Evolutionary conservation across 2,113 vertebrate genomes (phyloP), one percentile per base, ranked within the genome.

Genomic region (Centropus unirufus): DNA sequence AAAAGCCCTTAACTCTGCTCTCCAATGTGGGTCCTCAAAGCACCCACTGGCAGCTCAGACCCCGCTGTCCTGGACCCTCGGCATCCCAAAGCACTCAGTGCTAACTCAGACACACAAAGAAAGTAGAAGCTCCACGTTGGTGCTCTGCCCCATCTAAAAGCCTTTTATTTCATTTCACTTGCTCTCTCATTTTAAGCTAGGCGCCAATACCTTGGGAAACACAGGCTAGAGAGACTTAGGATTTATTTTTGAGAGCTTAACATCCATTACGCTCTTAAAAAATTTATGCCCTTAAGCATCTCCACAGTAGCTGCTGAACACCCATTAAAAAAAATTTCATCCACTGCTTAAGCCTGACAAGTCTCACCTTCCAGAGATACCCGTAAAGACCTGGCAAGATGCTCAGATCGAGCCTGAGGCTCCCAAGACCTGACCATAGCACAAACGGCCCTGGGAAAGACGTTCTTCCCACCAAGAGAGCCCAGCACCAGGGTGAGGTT

Each of bases 171-270:
- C 68, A 54, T 90, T 90, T 58, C 2, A 4, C 68, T 77, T 52
- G 74, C 86, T 70, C 76, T 78, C 74, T 80, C 47, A 11, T 93
- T 92, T 74, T 39, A 90, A 96, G 80, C 61, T 81, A 82, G 87
- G 79, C 42, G 0, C 92, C 94, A 78, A 81, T 88, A 95, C 76
- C 95, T 94, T 81, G 92, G 92, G 86, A 96, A 94, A 92, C 83
- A 51, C 39, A 63, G 83, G 89, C 92, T 95, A 30, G 73, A 81
- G 64, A 94, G 83, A 87, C 69, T 90, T 81, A 44, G 69, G 86
- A 92, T 95, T 93, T 97, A 81, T 95, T 96, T 95, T 94, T 92
- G 83, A 93, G 89, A 90, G 89, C 92, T 95, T 97, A 96, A 95
- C 86, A 89, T 94, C 96, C 94, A 96, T 96, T 96, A 95, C 55